A percentile compares a stretch with the other conserved stretches of the same genome.
Evolutionary conservation across 2,888 invertebrate genomes (phyloP).

Genomic region (Atethmia centrago): DNA sequence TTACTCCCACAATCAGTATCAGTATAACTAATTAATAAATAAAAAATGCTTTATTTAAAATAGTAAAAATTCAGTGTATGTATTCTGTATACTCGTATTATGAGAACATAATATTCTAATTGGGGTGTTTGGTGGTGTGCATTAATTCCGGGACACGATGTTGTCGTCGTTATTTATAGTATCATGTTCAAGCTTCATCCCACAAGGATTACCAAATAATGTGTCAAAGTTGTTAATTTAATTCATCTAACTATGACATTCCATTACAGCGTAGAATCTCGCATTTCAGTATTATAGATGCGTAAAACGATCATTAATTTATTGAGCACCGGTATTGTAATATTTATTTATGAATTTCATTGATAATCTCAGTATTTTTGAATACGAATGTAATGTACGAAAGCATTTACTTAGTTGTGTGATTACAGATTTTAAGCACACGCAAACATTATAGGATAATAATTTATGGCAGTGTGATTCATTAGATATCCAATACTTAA

Average conservation of each 20-base stretch:
- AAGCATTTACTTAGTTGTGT: slow-evolving; percentile 53
- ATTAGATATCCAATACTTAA: slow-evolving; percentile 6
- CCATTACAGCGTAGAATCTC: slow-evolving; percentile 62
- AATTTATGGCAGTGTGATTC: slow-evolving; percentile 15
- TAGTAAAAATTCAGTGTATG: too few relatives aligned
- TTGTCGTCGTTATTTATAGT: slow-evolving; percentile 2
- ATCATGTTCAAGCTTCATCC: slow-evolving; percentile 11
- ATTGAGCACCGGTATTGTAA: slow-evolving; percentile 33
- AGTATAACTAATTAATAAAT: too few relatives aligned
- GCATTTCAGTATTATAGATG: slow-evolving; percentile 59
- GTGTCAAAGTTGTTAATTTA: slow-evolving; percentile 52
- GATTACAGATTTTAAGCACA: slow-evolving; percentile 56
- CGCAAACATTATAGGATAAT: slow-evolving; percentile 9
- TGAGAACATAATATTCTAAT: too few relatives aligned
- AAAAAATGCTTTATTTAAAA: too few relatives aligned
- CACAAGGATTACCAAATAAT: not conserved
- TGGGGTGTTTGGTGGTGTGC: too few relatives aligned
- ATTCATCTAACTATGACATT: slow-evolving; percentile 54
- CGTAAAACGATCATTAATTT: slow-evolving; percentile 26
- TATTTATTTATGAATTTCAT: slow-evolving; percentile 52
- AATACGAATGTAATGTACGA: slow-evolving; percentile 46
- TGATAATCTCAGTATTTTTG: slow-evolving; percentile 61
- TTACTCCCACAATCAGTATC: too few relatives aligned
- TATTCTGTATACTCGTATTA: too few relatives aligned
- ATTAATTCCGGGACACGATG: too few relatives aligned